Evolutionary conservation across 2,113 vertebrate genomes (phyloP), one percentile per base, ranked within the genome.

Genomic region (Rutilus rutilus): DNA sequence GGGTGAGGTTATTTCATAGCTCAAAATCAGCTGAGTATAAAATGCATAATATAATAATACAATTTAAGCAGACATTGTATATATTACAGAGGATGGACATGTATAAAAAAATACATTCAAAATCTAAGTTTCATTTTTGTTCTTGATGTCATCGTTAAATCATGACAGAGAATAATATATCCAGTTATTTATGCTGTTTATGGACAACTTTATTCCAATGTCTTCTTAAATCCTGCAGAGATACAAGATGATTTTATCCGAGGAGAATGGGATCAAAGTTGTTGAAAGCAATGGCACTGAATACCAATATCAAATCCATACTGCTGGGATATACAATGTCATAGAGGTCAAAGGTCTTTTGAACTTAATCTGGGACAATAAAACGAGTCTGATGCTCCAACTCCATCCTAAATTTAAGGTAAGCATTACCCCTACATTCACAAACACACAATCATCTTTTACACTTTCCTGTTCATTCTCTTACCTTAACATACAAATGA

Each of bases 301-400:
- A 74, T 92, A 95, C 15, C 95, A 95, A 6, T 98, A 94, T 88
- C 86, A 95, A 81, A 89, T 97, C 64, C 95, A 94, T 86, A 91
- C 94, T 89, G 93, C 96, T 92, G 98, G 98, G 27, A 92, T 96
- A 84, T 99, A 97, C 92, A 73, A 95, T 36, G 96, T 97, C 30
- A 92, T 98, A 90, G 96, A 98, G 87, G 95, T 96, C 0, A 85
- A 91, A 0, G 91, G 87, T 64, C 96, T 96, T 19, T 87, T 99
- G 52, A 92, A 94, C 73, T 90, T 99, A 39, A 93, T 97, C 85
- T 99, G 98, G 98, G 95, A 99, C 91, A 96, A 90, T 87, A 97
- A 94, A 92, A 98, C 97, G 84, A 97, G 95, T 83, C 87, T 99
- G 84, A 96, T 95, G 88, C 93, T 99, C 86, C 96, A 94, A 86